Evolutionary conservation across 1,140 invertebrate genomes (phyloP).

Genomic region (Heterodera carotae): DNA sequence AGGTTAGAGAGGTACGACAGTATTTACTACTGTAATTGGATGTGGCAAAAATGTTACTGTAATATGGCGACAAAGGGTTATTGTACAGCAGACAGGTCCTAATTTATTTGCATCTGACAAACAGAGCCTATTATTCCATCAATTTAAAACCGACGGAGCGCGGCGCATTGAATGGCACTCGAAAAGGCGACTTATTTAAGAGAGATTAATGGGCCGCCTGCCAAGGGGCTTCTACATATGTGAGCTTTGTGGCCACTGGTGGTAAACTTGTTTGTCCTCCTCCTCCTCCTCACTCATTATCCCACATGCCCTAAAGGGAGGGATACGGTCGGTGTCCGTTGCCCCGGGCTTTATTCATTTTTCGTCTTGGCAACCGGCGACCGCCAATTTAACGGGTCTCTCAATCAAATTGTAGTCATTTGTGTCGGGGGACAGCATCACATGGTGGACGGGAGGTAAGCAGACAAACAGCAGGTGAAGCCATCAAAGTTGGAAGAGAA

Average conservation of each 20-base stretch:
- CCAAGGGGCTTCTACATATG: not conserved
- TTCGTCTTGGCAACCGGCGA: not conserved
- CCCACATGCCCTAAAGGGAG: not conserved
- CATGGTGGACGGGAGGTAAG: not conserved
- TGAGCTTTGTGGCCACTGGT: not conserved
- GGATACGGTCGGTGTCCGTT: not conserved
- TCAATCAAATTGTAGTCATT: not conserved
- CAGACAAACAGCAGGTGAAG: not conserved
- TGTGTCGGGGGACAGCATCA: not conserved
- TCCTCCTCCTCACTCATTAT: not conserved
- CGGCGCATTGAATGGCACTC: not conserved
- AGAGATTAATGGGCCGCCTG: not conserved
- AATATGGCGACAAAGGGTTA: no score
- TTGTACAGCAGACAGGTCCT: no score
- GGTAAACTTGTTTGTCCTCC: not conserved
- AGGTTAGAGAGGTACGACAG: no score
- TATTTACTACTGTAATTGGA: no score
- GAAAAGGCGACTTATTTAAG: not conserved
- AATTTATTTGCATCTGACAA: no score
- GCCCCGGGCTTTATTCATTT: not conserved
- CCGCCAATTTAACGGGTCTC: not conserved
- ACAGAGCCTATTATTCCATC: not conserved
- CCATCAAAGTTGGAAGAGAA: not conserved
- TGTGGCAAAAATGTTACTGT: no score
- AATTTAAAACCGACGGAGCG: not conserved